These are phyloP conservation scores for Nycticebus coucang DNA, from an alignment of 2,113 vertebrate species.

Conservation along the genomic window DNA sequence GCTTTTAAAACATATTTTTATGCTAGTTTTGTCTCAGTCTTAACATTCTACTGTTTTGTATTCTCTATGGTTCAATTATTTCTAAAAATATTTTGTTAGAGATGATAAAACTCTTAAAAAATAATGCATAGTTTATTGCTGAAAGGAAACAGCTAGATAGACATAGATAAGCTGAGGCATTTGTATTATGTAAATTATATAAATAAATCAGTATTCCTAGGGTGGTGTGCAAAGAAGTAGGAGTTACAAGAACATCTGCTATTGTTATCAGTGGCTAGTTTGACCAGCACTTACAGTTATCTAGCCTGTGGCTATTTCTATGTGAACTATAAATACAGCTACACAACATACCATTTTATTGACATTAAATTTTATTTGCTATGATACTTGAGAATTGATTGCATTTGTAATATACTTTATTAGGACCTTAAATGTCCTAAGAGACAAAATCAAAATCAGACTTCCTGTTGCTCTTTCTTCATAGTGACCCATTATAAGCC, in stretches of 20 bases:
- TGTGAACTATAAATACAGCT: not conserved
- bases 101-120: not conserved
- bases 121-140: not conserved
- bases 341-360: not conserved
- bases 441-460: not conserved
- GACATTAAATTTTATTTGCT: constrained; percentile 15
- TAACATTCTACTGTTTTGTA: not conserved
- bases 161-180: not conserved
- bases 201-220: not conserved
- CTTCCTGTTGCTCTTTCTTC: not conserved
- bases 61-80: not conserved
- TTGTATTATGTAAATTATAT: not conserved
- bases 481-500: not conserved
- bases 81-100: not conserved
- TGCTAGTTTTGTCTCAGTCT: not conserved
- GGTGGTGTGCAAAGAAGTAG: not conserved
- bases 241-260: not conserved
- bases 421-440: not conserved
- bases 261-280: not conserved
- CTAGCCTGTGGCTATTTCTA: not conserved
- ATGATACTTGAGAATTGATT: not conserved
- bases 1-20: not conserved
- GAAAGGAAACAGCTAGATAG: not conserved
- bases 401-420: not conserved
- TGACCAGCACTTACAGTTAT: not conserved